Percentiles rank a stretch among this genome's conserved stretches.
Conservation (phyloP, 2,113 vertebrate species). For the Ceyx margarethae region DNA sequence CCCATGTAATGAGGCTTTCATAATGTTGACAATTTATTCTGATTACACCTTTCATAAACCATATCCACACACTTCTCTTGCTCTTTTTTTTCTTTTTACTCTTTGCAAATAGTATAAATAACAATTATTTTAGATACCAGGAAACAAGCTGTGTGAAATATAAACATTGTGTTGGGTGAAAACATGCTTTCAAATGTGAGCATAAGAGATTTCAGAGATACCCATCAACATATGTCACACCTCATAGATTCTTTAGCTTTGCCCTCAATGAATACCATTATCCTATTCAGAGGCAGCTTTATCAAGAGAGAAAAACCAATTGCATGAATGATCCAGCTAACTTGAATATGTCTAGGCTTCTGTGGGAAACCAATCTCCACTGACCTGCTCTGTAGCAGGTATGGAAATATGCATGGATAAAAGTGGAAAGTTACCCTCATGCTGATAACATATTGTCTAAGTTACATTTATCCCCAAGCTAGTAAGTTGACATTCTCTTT, state of each 20-base stretch:
- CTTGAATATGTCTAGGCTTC: neutral
- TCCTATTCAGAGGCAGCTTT: neutral
- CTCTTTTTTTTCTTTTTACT: neutral
- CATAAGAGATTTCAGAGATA: neutral
- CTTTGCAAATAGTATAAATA: neutral
- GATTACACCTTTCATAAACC: neutral
- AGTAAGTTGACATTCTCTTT: neutral
- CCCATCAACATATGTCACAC: slow-evolving; percentile 15
- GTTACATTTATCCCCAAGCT: neutral
- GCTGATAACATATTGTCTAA: neutral
- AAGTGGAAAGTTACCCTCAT: neutral
- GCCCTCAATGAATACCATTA: neutral
- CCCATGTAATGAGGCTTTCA: neutral
- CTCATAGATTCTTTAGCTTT: slow-evolving; percentile 24
- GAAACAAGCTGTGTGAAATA: neutral
- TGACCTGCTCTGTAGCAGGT: neutral
- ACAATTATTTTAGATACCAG: neutral
- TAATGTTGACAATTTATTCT: neutral
- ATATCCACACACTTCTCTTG: neutral
- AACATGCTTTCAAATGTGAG: neutral
- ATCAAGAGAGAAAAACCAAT: neutral
- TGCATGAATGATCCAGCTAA: slow-evolving; percentile 7
- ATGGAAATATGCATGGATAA: neutral
- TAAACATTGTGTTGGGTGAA: neutral
- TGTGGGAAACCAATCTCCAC: neutral